Percentiles rank a stretch among this genome's conserved stretches.
Evolutionary conservation across 2,888 invertebrate genomes (phyloP).

Genomic region (Sacculina carcini): DNA sequence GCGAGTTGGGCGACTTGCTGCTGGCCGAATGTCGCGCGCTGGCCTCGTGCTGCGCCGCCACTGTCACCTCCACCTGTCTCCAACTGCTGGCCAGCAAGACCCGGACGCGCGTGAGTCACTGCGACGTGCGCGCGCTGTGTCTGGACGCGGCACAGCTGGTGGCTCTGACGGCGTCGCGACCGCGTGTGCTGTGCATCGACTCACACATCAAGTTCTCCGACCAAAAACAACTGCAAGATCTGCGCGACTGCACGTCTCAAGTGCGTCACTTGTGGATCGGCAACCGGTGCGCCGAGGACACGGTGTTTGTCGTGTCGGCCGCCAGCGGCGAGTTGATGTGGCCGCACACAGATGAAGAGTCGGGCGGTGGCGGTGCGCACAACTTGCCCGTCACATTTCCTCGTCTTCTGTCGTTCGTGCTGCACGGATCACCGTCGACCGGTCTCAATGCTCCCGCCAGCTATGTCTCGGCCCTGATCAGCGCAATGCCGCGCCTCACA

Average conservation of each 20-base stretch:
- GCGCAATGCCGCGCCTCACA: conserved; percentile 31
- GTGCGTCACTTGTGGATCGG: background rate
- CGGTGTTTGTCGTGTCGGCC: background rate
- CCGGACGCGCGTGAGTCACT: background rate
- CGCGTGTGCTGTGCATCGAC: background rate
- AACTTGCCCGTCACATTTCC: background rate
- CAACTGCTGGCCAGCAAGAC: background rate
- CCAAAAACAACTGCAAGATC: background rate
- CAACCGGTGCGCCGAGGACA: background rate
- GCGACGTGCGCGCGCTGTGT: background rate
- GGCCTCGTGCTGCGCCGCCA: background rate
- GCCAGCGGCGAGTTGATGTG: background rate
- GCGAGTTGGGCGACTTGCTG: conserved; percentile 1
- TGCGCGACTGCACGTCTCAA: background rate
- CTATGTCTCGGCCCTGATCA: conserved; percentile 28
- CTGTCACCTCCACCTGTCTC: background rate
- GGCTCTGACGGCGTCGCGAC: background rate
- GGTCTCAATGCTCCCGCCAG: conserved; percentile 12
- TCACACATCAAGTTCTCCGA: background rate
- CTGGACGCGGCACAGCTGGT: background rate
- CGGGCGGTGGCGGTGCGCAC: too few relatives aligned
- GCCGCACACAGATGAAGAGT: background rate
- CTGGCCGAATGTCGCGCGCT: background rate
- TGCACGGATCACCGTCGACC: conserved; percentile 3
- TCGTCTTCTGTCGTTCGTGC: background rate